These are phyloP conservation scores for Philopedon plagiatum DNA, from an alignment of 2,888 invertebrate genomes.

Conservation along the genomic window DNA sequence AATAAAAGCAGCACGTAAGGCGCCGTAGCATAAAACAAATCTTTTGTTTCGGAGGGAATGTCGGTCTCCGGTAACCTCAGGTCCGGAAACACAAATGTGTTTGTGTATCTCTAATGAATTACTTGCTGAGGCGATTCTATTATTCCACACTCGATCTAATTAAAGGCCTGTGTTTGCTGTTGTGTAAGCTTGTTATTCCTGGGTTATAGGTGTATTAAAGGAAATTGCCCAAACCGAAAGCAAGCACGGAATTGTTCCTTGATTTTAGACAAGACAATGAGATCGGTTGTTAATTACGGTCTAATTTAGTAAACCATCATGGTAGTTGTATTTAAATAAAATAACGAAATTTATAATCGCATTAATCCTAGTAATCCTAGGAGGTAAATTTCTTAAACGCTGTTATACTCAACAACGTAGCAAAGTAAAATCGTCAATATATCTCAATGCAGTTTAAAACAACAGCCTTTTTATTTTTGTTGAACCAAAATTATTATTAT, in stretches of 20 bases:
- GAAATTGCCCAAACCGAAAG: slow-evolving; percentile 37
- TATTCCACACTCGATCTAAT: slow-evolving; percentile 50
- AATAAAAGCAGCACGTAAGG: slow-evolving; percentile 24
- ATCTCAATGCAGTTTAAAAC: no score
- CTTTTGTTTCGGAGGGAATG: slow-evolving; percentile 34
- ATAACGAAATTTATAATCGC: no score
- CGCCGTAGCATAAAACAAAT: slow-evolving; percentile 28
- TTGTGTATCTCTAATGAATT: slow-evolving; percentile 51
- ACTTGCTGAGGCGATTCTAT: slow-evolving; percentile 47
- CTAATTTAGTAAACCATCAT: background rate
- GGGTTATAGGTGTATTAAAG: slow-evolving; percentile 39
- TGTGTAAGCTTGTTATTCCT: slow-evolving; percentile 43
- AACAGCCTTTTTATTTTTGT: no score
- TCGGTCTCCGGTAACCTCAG: slow-evolving; percentile 35
- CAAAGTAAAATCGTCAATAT: no score
- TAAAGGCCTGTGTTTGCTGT: slow-evolving; percentile 46
- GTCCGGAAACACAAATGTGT: slow-evolving; percentile 46
- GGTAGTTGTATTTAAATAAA: no score
- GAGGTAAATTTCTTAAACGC: no score
- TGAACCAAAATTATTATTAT: no score
- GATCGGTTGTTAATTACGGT: slow-evolving; percentile 22
- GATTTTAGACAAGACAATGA: slow-evolving; percentile 29
- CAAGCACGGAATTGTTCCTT: slow-evolving; percentile 33
- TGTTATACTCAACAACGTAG: no score
- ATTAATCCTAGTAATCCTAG: no score